Base-by-base conservation (phyloP, 2,888 invertebrate genomes). In the Ariolimax columbianus region DNA sequence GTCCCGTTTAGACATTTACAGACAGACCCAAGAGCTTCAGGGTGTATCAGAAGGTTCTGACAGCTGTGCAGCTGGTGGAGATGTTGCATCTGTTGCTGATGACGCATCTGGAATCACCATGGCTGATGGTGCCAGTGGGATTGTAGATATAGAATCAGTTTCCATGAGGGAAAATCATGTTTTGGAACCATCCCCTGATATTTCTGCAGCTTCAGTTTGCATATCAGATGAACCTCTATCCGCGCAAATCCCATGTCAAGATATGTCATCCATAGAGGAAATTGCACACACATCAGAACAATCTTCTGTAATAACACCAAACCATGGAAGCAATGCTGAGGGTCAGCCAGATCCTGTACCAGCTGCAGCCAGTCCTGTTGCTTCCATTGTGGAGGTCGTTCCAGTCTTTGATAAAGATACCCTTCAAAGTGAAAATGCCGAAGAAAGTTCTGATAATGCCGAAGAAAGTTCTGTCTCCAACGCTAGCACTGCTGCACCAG, bases 31-130 rank as follows among this genome's bases (percentile, higher is more conserved):
- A 36, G 68, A 68, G 19, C 6, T 23, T 30, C 23, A 40, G 1
- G 7, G 43, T 51, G 40, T 19, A n/a, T 38, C 30, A 14, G 40
- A n/a, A n/a, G 66, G 47, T 6, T 43, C 38, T 30, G 43, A 47
- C 73, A 82, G 77, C 83, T 83, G 63, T 77, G 84, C 84, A 40
- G 79, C 84, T 43, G 73, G 33, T 23, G 66, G 47, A 14, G 33
- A 55, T 43, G 19, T 66, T 66, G 30, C 77, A 55, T n/a, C 38
- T 68, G 72, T 36, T 9, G n/a, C 55, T n/a, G 26, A 68, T 43
- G 43, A 79, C 30, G 63, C 30, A 59, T 63, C 77, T 47, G 30
- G 36, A 51, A 30, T 59, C 38, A n/a, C 38, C 36, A 26, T 81
- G 7, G 72, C 55, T 72, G 78, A 70, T 55, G 82, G 70, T 40